phyloP scores from a whole-genome alignment of 1,140 invertebrate genomes.

The Eufriesea mexicana region DNA sequence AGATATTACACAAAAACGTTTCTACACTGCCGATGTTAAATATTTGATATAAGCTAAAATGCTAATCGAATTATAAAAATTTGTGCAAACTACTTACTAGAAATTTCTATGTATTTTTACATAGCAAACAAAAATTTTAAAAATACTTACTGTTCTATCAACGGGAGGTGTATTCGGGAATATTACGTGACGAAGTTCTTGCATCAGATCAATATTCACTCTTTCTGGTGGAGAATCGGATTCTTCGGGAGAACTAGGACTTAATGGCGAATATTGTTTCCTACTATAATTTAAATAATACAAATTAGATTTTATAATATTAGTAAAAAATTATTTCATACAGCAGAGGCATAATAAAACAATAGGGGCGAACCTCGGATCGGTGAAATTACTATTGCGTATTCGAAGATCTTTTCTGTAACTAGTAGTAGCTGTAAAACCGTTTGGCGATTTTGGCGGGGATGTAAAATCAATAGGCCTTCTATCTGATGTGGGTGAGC shows the following conservation, averaged over 20 bases:
- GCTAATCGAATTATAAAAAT: neutral
- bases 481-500: constrained; percentile 85
- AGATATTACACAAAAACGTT: neutral
- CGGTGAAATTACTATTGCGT: constrained; percentile 77
- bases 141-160: constrained; percentile 83
- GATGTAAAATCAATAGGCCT: constrained; percentile 79
- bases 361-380: constrained; percentile 76
- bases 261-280: constrained; percentile 83
- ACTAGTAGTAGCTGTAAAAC: constrained; percentile 79
- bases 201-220: constrained; percentile 86
- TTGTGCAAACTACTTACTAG: neutral
- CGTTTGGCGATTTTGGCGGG: constrained; percentile 78
- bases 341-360: constrained; percentile 50
- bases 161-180: constrained; percentile 82
- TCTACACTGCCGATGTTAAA: neutral
- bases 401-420: constrained; percentile 82
- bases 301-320: neutral
- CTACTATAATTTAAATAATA: constrained; percentile 71
- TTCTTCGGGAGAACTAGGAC: constrained; percentile 82
- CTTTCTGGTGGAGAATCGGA: constrained; percentile 78
- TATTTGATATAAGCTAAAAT: neutral
- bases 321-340: neutral
- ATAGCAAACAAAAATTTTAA: constrained; percentile 18
- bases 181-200: constrained; percentile 86
- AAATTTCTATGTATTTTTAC: neutral